Percentiles rank a stretch among this genome's conserved stretches.
Conservation (phyloP, 2,113 vertebrate genomes). For the Megaceryle torquata region DNA sequence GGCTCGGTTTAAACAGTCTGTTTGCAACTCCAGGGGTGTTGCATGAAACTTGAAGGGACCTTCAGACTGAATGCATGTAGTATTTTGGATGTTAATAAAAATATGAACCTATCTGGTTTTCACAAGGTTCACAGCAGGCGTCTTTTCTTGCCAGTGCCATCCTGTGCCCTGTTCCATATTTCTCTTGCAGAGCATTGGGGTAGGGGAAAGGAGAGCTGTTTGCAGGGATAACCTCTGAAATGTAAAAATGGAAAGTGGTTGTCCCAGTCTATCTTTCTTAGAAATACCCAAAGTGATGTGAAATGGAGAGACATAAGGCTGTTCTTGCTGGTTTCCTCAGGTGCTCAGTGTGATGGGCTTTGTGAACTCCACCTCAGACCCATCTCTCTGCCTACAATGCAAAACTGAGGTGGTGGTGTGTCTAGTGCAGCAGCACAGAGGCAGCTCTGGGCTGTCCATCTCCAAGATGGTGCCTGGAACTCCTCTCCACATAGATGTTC, state of each 20-base stretch:
- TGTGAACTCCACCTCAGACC: neutral
- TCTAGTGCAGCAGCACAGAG: neutral
- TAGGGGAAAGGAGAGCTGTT: neutral
- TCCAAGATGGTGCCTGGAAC: neutral
- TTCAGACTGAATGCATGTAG: neutral
- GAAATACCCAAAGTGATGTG: neutral
- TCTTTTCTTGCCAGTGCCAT: neutral
- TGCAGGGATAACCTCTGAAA: neutral
- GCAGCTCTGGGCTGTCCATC: neutral
- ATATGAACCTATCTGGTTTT: neutral
- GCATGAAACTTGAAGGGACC: neutral
- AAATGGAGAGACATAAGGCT: fast-evolving
- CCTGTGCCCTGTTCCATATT: neutral
- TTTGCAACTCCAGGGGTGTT: neutral
- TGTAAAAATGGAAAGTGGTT: neutral
- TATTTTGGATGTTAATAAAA: neutral
- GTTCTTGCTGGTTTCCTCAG: neutral
- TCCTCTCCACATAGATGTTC: fast-evolving
- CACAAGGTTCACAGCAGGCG: neutral
- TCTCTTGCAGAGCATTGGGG: neutral
- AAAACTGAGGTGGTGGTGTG: neutral
- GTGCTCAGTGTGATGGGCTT: neutral
- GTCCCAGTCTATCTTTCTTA: neutral
- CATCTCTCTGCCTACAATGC: neutral
- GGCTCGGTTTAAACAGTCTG: no score